phyloP scores from a whole-genome alignment of 2,797 vertebrate genomes.

The Chloroceryle amazona region DNA sequence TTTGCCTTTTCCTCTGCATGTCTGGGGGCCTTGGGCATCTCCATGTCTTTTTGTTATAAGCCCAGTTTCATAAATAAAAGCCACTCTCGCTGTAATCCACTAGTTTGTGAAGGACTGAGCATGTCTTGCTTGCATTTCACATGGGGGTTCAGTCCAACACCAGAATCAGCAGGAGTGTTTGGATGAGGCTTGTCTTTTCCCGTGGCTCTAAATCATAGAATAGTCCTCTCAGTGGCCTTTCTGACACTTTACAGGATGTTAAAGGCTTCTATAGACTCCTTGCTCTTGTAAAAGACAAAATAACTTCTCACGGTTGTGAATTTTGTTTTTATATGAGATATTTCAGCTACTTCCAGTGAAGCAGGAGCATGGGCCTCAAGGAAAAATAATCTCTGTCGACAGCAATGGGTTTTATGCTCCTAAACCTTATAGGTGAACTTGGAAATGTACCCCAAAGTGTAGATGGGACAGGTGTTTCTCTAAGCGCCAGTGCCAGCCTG shows the following conservation, averaged over 20 bases:
- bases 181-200: neutral
- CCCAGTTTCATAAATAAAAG: neutral
- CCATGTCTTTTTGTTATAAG: neutral
- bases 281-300: constrained; percentile 8
- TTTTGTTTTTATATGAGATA: neutral
- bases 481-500: neutral
- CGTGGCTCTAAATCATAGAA: neutral
- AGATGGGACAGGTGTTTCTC: neutral
- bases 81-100: neutral
- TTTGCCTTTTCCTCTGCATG: neutral
- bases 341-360: neutral
- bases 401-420: neutral
- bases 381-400: neutral
- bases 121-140: neutral
- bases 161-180: neutral
- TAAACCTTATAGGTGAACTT: neutral
- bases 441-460: neutral
- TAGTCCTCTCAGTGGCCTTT: neutral
- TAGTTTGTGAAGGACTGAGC: neutral
- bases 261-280: neutral
- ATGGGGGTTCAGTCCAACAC: neutral
- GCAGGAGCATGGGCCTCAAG: neutral
- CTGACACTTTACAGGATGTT: neutral
- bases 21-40: neutral
- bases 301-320: neutral